Evolutionary conservation across 2,113 vertebrate genomes (phyloP).

Genomic region (Ursus arctos): DNA sequence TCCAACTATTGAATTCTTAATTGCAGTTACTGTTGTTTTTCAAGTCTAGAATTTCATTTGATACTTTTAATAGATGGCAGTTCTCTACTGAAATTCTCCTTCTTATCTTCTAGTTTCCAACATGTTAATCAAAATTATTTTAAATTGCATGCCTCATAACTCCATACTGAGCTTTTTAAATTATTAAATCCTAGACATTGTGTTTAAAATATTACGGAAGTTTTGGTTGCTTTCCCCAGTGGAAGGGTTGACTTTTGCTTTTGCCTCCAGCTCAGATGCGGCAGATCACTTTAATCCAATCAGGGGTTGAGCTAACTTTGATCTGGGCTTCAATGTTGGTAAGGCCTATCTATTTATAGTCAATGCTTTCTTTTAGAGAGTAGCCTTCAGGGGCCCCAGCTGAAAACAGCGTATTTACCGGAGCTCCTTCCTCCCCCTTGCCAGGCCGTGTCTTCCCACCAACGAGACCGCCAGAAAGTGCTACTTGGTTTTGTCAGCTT

Average conservation of each 20-base stretch:
- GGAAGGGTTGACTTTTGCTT: not conserved
- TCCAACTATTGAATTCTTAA: not conserved
- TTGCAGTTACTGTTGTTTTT: not conserved
- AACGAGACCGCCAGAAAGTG: not conserved
- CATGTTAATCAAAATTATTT: not conserved
- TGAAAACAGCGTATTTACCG: not conserved
- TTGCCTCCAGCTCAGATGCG: not conserved
- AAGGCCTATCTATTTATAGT: not conserved
- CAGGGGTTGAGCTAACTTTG: not conserved
- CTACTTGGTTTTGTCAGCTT: not conserved
- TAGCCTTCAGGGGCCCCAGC: not conserved
- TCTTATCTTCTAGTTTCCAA: not conserved
- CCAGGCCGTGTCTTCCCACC: not conserved
- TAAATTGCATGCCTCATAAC: not conserved
- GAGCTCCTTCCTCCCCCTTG: not conserved
- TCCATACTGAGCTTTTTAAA: not conserved
- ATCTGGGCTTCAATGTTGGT: not conserved
- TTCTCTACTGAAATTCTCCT: constrained; percentile 29
- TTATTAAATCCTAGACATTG: not conserved
- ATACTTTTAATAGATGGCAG: not conserved
- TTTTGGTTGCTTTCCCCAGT: not conserved
- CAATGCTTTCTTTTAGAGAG: not conserved
- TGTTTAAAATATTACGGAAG: not conserved
- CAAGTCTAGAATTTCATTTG: not conserved
- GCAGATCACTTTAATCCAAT: not conserved